Base-by-base conservation (phyloP, 2,888 invertebrate genomes). In the Meliscaeva auricollis region DNA sequence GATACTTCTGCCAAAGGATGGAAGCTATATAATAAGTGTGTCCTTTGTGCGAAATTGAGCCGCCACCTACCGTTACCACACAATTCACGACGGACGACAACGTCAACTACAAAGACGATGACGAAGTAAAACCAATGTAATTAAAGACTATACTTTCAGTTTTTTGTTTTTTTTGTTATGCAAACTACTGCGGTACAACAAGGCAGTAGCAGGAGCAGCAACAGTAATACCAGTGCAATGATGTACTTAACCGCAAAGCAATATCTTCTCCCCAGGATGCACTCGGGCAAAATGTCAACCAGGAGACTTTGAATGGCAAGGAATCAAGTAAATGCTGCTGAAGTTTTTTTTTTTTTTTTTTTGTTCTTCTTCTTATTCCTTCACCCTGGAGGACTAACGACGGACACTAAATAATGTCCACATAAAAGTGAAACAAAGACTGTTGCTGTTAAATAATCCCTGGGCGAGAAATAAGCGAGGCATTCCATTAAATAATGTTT, bases 91-190 rank as follows among this genome's bases (percentile, higher is more conserved):
- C 11, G 13, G 11, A 13, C 32, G 7, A 8, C 52, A 2, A 8
- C 52, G 30, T 15, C 8, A 6, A 15, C 11, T 9, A 1, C 2
- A 2, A 17, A 4, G 8, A 17, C 3, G 17, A 46, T 17, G 35
- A 35, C 66, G 48, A 58, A 54, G 46, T 78, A 69, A 50, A 66
- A 48, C 73, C 66, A 69, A 83, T 68, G 77, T 77, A 77, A 83
- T 83, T 83, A 83, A 72, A 73, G 82, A 72, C 72, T 76, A 13
- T 13, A 52, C 82, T 83, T 77, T 48, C 62, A 73, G 68, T 62
- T 64, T 38, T 38, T 38, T 38, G n/a, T 38, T 38, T 38, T 38
- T 38, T 83, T 73, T 77, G 62, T 66, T 56, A 76, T 35, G 50
- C 35, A 66, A 81, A 41, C 52, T 13, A 68, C 44, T 41, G 38